A percentile compares a stretch with the other conserved stretches of the same genome.
Conservation (phyloP, 2,888 invertebrate species). For the Leptura quadrifasciata region DNA sequence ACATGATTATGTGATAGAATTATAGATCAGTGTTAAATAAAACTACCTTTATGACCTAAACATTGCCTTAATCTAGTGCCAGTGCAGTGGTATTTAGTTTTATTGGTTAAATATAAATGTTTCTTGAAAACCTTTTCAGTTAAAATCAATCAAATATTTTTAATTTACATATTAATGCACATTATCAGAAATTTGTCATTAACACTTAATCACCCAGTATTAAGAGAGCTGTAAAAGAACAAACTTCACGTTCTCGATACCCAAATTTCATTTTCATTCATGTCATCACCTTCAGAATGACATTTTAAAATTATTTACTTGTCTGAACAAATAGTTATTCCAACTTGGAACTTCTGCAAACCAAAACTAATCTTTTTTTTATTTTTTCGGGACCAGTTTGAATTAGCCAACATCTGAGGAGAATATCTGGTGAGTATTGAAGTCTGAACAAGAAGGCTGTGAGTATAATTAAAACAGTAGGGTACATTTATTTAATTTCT, state of each 20-base stretch:
- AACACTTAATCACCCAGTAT: not conserved
- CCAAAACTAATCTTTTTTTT: constrained; percentile 29
- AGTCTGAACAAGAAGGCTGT: constrained; percentile 29
- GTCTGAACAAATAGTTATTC: not conserved
- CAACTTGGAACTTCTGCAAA: not conserved
- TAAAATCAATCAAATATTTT: not conserved
- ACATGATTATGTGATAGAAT: too few species aligned
- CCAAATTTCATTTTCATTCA: not conserved
- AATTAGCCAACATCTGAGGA: not conserved
- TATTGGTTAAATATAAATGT: too few species aligned
- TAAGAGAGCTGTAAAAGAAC: not conserved
- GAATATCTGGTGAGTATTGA: constrained; percentile 34
- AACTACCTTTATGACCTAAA: too few species aligned
- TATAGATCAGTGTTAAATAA: too few species aligned
- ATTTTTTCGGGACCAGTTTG: constrained; percentile 34
- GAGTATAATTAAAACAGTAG: constrained; percentile 20
- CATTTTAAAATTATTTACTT: not conserved
- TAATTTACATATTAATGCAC: not conserved
- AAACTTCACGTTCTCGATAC: not conserved
- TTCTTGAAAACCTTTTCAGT: not conserved
- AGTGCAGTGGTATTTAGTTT: too few species aligned
- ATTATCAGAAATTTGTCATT: not conserved
- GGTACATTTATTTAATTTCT: not conserved
- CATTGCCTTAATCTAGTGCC: too few species aligned
- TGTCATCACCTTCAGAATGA: not conserved